phyloP scores from a whole-genome alignment of 2,797 vertebrate genomes.

The Intellagama lesueurii region DNA sequence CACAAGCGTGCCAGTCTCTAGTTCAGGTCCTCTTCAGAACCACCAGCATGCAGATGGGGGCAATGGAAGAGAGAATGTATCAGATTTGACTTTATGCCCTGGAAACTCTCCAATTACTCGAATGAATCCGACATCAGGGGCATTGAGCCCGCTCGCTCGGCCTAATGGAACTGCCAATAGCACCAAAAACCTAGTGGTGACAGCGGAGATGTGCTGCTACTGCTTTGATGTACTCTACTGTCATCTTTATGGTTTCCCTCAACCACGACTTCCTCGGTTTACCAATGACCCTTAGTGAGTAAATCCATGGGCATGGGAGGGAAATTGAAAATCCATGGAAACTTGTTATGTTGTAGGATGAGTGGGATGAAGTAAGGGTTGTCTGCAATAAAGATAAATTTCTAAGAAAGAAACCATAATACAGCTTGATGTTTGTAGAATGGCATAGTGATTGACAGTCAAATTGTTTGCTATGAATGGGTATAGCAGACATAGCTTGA shows the following conservation, averaged over 20 bases:
- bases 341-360: constrained; percentile 23
- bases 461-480: accelerated
- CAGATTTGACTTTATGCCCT: constrained; percentile 83
- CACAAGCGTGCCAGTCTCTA: constrained; percentile 80
- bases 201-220: constrained; percentile 88
- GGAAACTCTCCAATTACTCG: constrained; percentile 83
- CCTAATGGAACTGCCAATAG: constrained; percentile 84
- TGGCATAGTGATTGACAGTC: constrained; percentile 5
- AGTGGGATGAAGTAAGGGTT: constrained; percentile 15
- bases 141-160: constrained; percentile 82
- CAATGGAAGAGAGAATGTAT: constrained; percentile 83
- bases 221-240: constrained; percentile 88
- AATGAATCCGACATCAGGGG: constrained; percentile 84
- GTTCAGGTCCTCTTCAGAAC: constrained; percentile 85
- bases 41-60: constrained; percentile 84
- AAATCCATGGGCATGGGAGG: constrained; percentile 31
- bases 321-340: constrained; percentile 33
- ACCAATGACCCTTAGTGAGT: constrained; percentile 90
- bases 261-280: constrained; percentile 86
- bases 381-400: neutral
- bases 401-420: neutral
- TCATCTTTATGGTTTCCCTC: constrained; percentile 87
- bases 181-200: constrained; percentile 86
- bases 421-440: neutral
- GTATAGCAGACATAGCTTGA: neutral